These are phyloP conservation scores for Drosophila pachea DNA, from an alignment of 1,140 invertebrate genomes.

Conservation along the genomic window DNA sequence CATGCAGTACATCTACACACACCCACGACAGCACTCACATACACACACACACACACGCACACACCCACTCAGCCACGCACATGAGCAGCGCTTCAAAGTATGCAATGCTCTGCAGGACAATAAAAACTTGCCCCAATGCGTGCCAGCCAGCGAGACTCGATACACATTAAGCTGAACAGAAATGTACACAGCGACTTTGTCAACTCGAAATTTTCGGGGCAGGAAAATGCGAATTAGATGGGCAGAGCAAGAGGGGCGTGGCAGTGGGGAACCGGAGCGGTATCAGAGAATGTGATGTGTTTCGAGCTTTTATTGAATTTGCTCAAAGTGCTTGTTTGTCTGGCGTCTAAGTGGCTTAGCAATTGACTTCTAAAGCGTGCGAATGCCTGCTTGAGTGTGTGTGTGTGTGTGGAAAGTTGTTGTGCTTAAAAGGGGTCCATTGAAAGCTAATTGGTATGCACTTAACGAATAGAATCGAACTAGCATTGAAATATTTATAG, in stretches of 20 bases:
- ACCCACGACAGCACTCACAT: too few relatives aligned
- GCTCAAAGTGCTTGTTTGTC: conserved; percentile 43
- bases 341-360: conserved; percentile 35
- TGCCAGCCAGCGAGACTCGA: conserved; percentile 2
- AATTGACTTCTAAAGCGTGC: conserved; percentile 3
- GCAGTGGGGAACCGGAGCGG: not conserved
- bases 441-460: conserved; percentile 21
- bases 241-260: not conserved
- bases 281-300: conserved; percentile 17
- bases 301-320: conserved; percentile 47
- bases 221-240: conserved; percentile 20
- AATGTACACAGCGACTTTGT: conserved; percentile 35
- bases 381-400: not conserved
- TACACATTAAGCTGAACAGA: conserved; percentile 25
- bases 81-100: conserved; percentile 14
- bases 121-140: conserved; percentile 16
- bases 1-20: not conserved
- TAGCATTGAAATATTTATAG: not conserved
- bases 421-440: conserved; percentile 13
- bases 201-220: conserved; percentile 23
- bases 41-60: not conserved
- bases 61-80: not conserved
- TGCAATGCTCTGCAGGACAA: conserved; percentile 31
- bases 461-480: not conserved
- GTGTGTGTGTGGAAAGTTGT: not conserved